Percentiles rank a stretch among this genome's conserved stretches.
phyloP scores from a whole-genome alignment of 2,888 invertebrate genomes.

The Agonum fuliginosum region DNA sequence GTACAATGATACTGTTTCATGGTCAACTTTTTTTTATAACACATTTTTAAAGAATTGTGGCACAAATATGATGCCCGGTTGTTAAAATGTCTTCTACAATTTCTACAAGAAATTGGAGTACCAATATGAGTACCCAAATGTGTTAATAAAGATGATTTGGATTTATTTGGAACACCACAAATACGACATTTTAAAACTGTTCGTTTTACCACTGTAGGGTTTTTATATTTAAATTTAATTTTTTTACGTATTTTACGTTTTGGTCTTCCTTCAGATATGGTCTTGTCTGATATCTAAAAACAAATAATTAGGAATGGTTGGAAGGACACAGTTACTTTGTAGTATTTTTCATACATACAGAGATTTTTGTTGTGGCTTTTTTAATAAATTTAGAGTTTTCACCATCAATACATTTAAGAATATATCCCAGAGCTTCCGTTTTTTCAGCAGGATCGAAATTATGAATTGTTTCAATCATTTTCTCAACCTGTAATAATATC shows the following conservation, averaged over 20 bases:
- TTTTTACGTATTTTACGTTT: constrained; percentile 24
- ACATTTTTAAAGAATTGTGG: constrained; percentile 61
- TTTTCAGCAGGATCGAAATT: constrained; percentile 63
- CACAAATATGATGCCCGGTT: constrained; percentile 62
- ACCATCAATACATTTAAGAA: constrained; percentile 60
- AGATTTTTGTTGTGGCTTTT: not conserved
- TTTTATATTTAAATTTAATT: not conserved
- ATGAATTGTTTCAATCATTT: constrained; percentile 62
- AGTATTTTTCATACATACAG: not conserved
- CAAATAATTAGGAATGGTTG: not conserved
- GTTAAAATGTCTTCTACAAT: constrained; percentile 63
- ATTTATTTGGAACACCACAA: constrained; percentile 61
- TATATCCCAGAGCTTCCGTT: constrained; percentile 63
- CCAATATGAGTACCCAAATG: constrained; percentile 65
- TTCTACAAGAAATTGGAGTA: constrained; percentile 63
- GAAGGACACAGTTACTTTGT: not conserved
- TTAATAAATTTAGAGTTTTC: constrained; percentile 2
- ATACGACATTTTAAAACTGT: constrained; percentile 62
- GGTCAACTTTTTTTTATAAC: constrained; percentile 33
- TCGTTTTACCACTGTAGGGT: constrained; percentile 9
- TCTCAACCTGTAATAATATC: constrained; percentile 61
- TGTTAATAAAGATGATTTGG: constrained; percentile 63
- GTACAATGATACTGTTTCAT: constrained; percentile 61
- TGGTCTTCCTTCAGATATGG: constrained; percentile 16
- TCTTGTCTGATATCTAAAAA: constrained; percentile 5